Evolutionary conservation across 2,797 vertebrate species (phyloP).

Genomic region (Clamator glandarius): DNA sequence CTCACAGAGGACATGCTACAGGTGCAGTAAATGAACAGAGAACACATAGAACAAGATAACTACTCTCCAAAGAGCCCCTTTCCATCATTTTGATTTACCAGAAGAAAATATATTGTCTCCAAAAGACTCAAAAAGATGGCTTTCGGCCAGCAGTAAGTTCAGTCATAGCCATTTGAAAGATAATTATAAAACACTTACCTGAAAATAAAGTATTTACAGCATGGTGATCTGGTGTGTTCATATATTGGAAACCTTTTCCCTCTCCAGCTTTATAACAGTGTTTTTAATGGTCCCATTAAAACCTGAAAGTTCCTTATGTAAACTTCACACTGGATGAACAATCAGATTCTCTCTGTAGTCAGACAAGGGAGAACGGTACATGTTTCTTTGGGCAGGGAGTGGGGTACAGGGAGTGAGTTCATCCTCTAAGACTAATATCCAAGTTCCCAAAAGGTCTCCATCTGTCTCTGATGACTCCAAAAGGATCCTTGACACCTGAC

Average conservation of each 20-base stretch:
- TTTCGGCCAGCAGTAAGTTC: neutral
- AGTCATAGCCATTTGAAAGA: neutral
- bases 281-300: neutral
- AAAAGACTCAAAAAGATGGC: neutral
- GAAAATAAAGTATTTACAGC: neutral
- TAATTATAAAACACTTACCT: neutral
- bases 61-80: neutral
- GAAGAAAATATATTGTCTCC: neutral
- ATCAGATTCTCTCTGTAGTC: neutral
- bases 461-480: neutral
- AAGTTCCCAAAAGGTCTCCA: neutral
- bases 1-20: neutral
- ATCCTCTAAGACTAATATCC: neutral
- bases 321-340: neutral
- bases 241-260: neutral
- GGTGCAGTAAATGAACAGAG: neutral
- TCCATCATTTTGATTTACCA: neutral
- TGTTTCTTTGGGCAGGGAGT: rapidly evolving
- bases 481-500: neutral
- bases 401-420: neutral
- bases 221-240: neutral
- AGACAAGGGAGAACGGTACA: neutral
- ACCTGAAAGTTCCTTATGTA: neutral
- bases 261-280: neutral
- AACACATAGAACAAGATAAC: neutral